A percentile compares a stretch with the other conserved stretches of the same genome.
phyloP scores from a whole-genome alignment of 2,888 invertebrate genomes.

The Drosophila falleni region DNA sequence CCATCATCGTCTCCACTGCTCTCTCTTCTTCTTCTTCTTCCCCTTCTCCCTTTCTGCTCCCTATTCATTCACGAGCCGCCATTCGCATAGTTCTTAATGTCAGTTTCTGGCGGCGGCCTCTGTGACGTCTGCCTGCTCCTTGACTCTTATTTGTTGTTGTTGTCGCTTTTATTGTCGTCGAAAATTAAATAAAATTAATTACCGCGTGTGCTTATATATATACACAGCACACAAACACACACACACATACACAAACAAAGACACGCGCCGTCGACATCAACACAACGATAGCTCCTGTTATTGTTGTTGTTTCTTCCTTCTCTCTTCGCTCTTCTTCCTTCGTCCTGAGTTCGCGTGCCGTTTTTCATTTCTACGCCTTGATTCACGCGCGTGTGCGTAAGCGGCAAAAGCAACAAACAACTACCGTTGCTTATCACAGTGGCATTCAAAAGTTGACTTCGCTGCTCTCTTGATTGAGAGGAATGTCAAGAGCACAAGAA shows the following conservation, averaged over 20 bases:
- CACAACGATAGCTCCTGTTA: constrained; percentile 7
- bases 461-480: not conserved
- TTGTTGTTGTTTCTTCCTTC: constrained; percentile 1
- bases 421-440: constrained; percentile 28
- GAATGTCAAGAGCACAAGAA: not conserved
- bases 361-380: constrained; percentile 47
- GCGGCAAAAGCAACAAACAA: constrained; percentile 33
- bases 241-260: constrained; percentile 10
- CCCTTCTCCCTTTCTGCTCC: not conserved
- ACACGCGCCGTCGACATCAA: constrained; percentile 35
- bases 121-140: constrained; percentile 35
- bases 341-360: constrained; percentile 12
- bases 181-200: constrained; percentile 80
- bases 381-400: constrained; percentile 72
- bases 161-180: constrained; percentile 76
- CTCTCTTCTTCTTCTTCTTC: not conserved
- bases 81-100: constrained; percentile 27
- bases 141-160: constrained; percentile 45
- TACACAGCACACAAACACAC: constrained; percentile 18
- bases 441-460: constrained; percentile 15
- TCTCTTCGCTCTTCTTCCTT: not conserved
- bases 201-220: constrained; percentile 67
- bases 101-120: constrained; percentile 25
- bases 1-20: no score
- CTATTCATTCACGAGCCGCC: constrained; percentile 25